Evolutionary conservation across 2,888 invertebrate genomes (phyloP).

Genomic region (Maniola hyperantus): DNA sequence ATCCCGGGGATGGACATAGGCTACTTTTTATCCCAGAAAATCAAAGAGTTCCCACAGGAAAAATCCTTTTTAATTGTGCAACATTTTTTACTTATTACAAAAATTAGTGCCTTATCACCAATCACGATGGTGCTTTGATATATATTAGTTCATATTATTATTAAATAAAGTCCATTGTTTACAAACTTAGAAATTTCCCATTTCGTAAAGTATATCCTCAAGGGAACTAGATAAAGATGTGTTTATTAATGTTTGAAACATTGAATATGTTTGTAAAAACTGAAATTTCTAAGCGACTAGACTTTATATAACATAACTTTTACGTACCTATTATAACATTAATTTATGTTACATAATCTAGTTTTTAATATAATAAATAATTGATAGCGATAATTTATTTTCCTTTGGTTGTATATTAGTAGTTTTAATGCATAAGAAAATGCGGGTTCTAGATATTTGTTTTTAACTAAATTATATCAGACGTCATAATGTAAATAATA

Average conservation of each 20-base stretch:
- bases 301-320: background rate
- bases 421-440: slow-evolving; percentile 58
- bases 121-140: slow-evolving; percentile 4
- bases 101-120: slow-evolving; percentile 17
- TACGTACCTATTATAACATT: slow-evolving; percentile 31
- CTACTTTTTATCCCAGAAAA: no score
- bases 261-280: background rate
- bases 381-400: slow-evolving; percentile 62
- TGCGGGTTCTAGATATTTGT: slow-evolving; percentile 65
- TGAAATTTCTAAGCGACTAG: background rate
- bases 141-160: background rate
- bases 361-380: slow-evolving; percentile 36
- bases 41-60: no score
- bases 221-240: background rate
- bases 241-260: background rate
- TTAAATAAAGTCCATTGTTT: background rate
- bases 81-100: background rate
- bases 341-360: slow-evolving; percentile 22
- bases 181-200: background rate
- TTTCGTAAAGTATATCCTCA: background rate
- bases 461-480: slow-evolving; percentile 68
- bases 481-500: slow-evolving; percentile 73
- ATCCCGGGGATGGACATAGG: no score
- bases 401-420: slow-evolving; percentile 60
- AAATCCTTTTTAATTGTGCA: no score